phyloP scores from a whole-genome alignment of 2,888 invertebrate species.

The Podotricha telesiphe region DNA sequence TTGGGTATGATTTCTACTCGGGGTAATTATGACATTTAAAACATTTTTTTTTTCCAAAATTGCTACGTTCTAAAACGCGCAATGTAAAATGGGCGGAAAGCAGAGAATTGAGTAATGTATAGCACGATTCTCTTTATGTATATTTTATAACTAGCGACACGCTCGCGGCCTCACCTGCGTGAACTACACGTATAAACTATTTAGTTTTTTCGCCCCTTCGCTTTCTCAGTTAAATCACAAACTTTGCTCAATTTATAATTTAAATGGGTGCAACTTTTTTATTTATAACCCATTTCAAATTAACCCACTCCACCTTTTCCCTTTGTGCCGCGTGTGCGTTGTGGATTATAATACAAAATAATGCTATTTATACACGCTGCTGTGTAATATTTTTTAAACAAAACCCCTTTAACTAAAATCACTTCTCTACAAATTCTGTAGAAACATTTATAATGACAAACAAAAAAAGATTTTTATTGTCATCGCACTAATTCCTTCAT shows the following conservation, averaged over 20 bases:
- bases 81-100: no score
- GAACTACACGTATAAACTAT: no score
- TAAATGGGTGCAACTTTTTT: no score
- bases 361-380: neutral
- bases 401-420: neutral
- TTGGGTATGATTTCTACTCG: neutral
- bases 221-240: no score
- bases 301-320: neutral
- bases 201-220: no score
- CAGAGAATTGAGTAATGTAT: neutral
- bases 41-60: no score
- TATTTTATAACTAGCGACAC: no score
- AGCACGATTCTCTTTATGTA: neutral
- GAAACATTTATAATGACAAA: neutral
- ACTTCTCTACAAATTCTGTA: neutral
- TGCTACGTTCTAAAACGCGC: no score
- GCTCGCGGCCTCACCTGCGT: no score
- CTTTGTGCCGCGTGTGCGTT: neutral
- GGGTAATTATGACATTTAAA: neutral
- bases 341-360: neutral
- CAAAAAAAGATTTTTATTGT: conserved; percentile 3
- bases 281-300: no score
- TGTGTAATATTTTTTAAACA: neutral
- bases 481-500: conserved; percentile 2
- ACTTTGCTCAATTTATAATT: no score